phyloP scores from a whole-genome alignment of 2,888 invertebrate species.

The Eucera pruinosa region DNA sequence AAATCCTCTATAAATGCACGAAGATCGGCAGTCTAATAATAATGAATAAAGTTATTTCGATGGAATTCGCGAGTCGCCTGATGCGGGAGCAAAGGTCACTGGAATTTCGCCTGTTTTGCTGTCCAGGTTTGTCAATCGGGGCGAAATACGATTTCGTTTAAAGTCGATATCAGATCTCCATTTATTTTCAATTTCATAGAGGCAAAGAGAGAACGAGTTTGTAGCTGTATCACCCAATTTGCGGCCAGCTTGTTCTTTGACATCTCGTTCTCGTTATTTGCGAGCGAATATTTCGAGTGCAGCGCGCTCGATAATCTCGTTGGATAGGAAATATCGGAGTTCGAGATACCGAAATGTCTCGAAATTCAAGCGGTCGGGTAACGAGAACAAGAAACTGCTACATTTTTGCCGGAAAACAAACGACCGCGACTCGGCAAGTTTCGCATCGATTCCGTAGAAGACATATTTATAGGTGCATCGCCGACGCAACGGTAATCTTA shows the following conservation, averaged over 20 bases:
- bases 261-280: constrained; percentile 29
- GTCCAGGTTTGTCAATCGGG: too few relatives aligned
- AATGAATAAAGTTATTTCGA: too few relatives aligned
- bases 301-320: constrained; percentile 28
- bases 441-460: too few relatives aligned
- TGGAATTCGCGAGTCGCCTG: too few relatives aligned
- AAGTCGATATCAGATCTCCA: constrained; percentile 43
- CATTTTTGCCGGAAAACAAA: not conserved
- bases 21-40: too few relatives aligned
- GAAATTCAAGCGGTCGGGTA: constrained; percentile 13
- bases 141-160: constrained; percentile 23
- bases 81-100: constrained; percentile 10
- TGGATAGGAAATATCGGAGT: constrained; percentile 3
- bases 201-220: not conserved
- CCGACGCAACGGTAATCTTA: too few relatives aligned
- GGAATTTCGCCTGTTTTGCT: not conserved
- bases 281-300: not conserved
- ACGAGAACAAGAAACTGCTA: not conserved
- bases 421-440: too few relatives aligned
- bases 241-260: constrained; percentile 25
- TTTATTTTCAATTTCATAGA: constrained; percentile 33
- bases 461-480: too few relatives aligned
- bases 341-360: not conserved
- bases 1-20: too few relatives aligned
- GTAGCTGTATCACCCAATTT: constrained; percentile 47